Evolutionary conservation across 2,888 invertebrate species (phyloP), one percentile per base, ranked within the genome.

Genomic region (Malthinus flaveolus): DNA sequence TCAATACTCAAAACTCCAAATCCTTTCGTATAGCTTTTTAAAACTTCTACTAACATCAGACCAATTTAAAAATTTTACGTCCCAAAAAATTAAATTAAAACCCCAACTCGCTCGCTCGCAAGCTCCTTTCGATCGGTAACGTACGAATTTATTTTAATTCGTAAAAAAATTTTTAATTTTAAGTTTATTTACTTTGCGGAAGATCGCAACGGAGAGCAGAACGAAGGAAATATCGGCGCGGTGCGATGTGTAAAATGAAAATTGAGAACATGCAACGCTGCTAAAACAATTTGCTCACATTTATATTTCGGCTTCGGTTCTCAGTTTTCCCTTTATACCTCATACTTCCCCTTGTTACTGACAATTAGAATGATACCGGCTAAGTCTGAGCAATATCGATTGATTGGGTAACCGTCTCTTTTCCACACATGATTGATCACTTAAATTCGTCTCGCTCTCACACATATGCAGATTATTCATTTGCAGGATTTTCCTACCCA

Each of bases 321-420:
- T 58, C 42, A 53, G 39, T 53, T 52, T 42, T 37, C 55, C 48
- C 58, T 51, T 56, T 57, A 33, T 45, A 55, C 59, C 63, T 61
- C 56, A 59, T 56, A 47, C 58, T 42, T 51, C 65, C 66, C 63
- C 48, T 47, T 54, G 63, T 64, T 66, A 70, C 73, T 73, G 74
- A 76, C 76, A 76, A 77, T 77, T 77, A 76, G 76, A 76, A 73
- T 76, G 76, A 77, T 77, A 76, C 77, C 72, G 71, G 69, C 73
- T 73, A 74, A 74, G 77, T 75, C 75, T 75, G 75, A 75, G 75
- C 73, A 72, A 72, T 74, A 77, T 77, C 77, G 77, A 78, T 77
- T 77, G 77, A 78, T 78, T 75, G 66, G 65, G 62, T 61, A 56
- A 52, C 62, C 64, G 48, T 66, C 67, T 67, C 66, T 58, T 61